Percentiles rank a stretch among this genome's conserved stretches.
These are phyloP conservation scores for Echinometra lucunter DNA, from an alignment of 53 echinoderm and acorn worm species.

Conservation along the genomic window DNA sequence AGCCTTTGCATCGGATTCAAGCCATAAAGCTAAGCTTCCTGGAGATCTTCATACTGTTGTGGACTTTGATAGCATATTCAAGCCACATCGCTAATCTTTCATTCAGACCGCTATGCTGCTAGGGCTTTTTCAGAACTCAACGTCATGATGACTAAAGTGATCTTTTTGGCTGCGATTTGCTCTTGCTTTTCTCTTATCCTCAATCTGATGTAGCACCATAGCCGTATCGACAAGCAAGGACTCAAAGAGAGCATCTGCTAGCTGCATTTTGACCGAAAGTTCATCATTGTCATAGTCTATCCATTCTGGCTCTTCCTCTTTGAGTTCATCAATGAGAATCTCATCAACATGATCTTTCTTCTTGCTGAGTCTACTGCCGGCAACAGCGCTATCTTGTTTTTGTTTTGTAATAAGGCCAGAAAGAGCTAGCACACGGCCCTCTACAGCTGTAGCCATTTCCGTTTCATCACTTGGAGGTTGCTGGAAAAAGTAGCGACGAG, in stretches of 20 bases:
- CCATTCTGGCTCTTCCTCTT: conserved; percentile 97
- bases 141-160: conserved; percentile 74
- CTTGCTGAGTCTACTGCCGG: conserved; percentile 70
- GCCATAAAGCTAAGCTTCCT: too few species aligned
- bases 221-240: conserved; percentile 90
- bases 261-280: conserved; percentile 95
- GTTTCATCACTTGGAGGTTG: conserved; percentile 75
- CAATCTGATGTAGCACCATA: conserved; percentile 81
- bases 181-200: conserved; percentile 79
- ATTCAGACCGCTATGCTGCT: background rate
- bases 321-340: conserved; percentile 90
- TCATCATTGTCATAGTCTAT: conserved; percentile 98
- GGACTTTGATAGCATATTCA: background rate
- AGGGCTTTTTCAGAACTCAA: conserved; percentile 75
- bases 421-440: conserved; percentile 73
- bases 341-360: conserved; percentile 99
- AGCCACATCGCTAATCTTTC: background rate
- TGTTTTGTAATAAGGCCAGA: conserved; percentile 77
- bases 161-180: background rate
- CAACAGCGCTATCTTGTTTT: conserved; percentile 46
- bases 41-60: too few species aligned
- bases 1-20: background rate
- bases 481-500: conserved; percentile 82
- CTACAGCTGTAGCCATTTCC: conserved; percentile 78
- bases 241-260: conserved; percentile 88